These are phyloP conservation scores for Oscheius sp. DNA, from an alignment of 2,888 invertebrate species.

Conservation along the genomic window DNA sequence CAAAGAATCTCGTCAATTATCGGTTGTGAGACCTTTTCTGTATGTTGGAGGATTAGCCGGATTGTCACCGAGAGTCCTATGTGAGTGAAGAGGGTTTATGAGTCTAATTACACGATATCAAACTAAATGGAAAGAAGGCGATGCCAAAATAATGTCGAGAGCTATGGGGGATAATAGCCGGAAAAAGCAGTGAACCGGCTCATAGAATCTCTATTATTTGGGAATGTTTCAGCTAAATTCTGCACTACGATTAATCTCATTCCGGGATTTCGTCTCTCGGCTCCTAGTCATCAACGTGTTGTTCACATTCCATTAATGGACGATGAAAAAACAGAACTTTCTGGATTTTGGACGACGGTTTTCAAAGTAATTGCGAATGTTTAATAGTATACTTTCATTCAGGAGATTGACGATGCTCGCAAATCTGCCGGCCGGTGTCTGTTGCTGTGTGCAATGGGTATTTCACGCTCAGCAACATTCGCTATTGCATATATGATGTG, in stretches of 20 bases:
- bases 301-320: conserved; percentile 57
- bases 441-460: conserved; percentile 62
- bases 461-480: conserved; percentile 60
- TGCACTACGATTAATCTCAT: conserved; percentile 57
- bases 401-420: conserved; percentile 59
- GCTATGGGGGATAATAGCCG: conserved; percentile 21
- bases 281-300: conserved; percentile 52
- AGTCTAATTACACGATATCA: not conserved
- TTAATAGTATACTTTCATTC: not conserved
- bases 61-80: conserved; percentile 52
- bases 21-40: conserved; percentile 54
- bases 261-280: conserved; percentile 55
- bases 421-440: conserved; percentile 53
- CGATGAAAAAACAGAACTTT: conserved; percentile 53
- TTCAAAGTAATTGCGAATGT: conserved; percentile 42
- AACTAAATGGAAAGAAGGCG: no score
- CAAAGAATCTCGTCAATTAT: conserved; percentile 52
- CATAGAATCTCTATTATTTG: not conserved
- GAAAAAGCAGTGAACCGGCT: conserved; percentile 1
- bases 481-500: conserved; percentile 61
- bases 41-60: conserved; percentile 56
- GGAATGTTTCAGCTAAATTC: conserved; percentile 54
- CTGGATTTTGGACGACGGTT: conserved; percentile 54
- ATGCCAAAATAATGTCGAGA: not conserved
- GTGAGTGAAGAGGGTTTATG: conserved; percentile 36